Base-by-base conservation (phyloP, 2,888 invertebrate genomes). In the Penaeus monodon region DNA sequence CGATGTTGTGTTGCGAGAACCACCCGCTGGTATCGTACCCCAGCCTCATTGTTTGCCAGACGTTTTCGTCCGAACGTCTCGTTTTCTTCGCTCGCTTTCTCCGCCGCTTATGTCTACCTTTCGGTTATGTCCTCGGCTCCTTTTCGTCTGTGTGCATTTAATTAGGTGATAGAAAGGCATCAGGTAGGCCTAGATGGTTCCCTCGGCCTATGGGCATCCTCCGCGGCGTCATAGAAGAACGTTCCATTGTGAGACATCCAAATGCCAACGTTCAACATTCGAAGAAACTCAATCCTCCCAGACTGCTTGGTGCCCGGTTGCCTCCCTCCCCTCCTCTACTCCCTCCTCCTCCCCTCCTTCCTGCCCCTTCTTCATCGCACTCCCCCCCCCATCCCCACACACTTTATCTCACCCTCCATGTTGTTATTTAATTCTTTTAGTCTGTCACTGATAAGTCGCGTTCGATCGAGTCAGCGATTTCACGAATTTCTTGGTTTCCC, bases 271-370 rank as follows among this genome's bases (percentile, higher is more conserved):
- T 73, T 84, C 85, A 64, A 22, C 64, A 85, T 74, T 44, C 80
- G 44, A 85, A 85, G 86, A 86, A 86, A 86, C 86, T 81, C 81
- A 81, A 86, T 86, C 86, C 77, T 81, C 81, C 81, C 86, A 81
- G 81, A 86, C 86, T 77, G 86, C 86, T 86, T 86, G 86, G 86
- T 86, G 86, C 86, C 86, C 86, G 79, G 33, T 33, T 80, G 65
- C 66, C 64, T 65, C 80, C 81, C 73, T 33, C 49, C 81, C 22
- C 68, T 20, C 66, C 81, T 68, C n/a, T 27, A 38, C 12, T 57
- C 49, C 33, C 81, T 24, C 49, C 74, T 22, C 33, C 81, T 68
- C 64, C 80, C 79, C 38, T 12, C 70, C 70, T 70, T 24, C 70
- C n/a, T 70, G 12, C 70, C n/a, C 17, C 70, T 24, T 17, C 70